phyloP scores from a whole-genome alignment of 1,140 invertebrate species.

The Bombus polaris region DNA sequence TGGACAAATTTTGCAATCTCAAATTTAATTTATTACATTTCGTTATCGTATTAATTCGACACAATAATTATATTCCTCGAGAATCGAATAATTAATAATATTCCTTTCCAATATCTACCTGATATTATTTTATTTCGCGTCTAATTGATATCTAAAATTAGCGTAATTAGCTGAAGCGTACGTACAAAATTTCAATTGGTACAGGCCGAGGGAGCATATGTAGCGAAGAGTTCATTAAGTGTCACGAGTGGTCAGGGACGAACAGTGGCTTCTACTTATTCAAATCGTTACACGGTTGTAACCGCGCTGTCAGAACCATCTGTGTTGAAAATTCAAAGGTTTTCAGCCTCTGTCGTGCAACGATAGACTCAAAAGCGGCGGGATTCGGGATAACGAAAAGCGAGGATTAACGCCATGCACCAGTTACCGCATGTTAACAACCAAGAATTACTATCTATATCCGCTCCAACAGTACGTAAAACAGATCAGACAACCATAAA shows the following conservation, averaged over 20 bases:
- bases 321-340: slow-evolving; percentile 22
- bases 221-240: neutral
- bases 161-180: neutral
- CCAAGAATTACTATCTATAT: slow-evolving; percentile 46
- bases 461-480: neutral
- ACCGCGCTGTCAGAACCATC: slow-evolving; percentile 34
- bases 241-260: neutral
- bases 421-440: slow-evolving; percentile 48
- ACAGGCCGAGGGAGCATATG: neutral
- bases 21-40: neutral
- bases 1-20: neutral
- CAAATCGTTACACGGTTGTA: slow-evolving; percentile 8
- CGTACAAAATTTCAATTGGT: slow-evolving; percentile 6
- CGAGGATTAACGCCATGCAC: slow-evolving; percentile 52
- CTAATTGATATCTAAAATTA: neutral
- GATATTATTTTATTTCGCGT: neutral
- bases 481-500: neutral
- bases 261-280: slow-evolving; percentile 19
- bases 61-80: neutral
- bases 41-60: too few species aligned
- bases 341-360: slow-evolving; percentile 33
- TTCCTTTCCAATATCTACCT: too few species aligned
- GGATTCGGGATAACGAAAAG: slow-evolving; percentile 52
- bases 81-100: neutral
- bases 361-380: slow-evolving; percentile 22